phyloP scores from a whole-genome alignment of 2,113 vertebrate genomes.

The Drymodes brunneopygia region DNA sequence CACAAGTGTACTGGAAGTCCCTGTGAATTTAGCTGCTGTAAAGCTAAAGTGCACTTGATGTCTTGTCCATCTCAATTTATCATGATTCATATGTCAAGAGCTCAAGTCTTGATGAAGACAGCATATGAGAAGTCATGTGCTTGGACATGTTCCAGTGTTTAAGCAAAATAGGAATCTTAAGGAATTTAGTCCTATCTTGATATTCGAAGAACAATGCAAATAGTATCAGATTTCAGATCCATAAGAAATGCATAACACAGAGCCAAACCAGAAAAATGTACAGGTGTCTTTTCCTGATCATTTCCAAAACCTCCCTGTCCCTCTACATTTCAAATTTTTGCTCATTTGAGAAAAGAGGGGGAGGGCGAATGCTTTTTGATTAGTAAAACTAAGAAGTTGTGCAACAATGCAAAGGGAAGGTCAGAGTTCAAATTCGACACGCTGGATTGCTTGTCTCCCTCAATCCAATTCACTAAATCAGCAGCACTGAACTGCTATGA shows the following conservation, averaged over 20 bases:
- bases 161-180: conserved; percentile 31
- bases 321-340: background rate
- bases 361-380: background rate
- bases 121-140: conserved; percentile 52
- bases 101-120: conserved; percentile 65
- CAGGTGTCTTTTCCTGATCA: conserved; percentile 39
- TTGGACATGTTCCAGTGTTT: conserved; percentile 60
- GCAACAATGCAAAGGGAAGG: conserved; percentile 28
- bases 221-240: conserved; percentile 27
- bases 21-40: conserved; percentile 60
- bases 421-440: conserved; percentile 37
- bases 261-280: conserved; percentile 43
- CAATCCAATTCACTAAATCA: conserved; percentile 60
- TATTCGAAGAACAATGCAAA: conserved; percentile 58
- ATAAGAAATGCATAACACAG: background rate
- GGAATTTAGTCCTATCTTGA: conserved; percentile 55
- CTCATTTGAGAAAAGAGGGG: conserved; percentile 1
- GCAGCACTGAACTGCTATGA: conserved; percentile 20
- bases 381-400: conserved; percentile 43
- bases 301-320: conserved; percentile 46
- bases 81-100: conserved; percentile 17
- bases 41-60: conserved; percentile 71
- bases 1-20: conserved; percentile 41
- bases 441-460: conserved; percentile 59
- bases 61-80: conserved; percentile 73